Evolutionary conservation across 2,888 invertebrate genomes (phyloP), one percentile per base, ranked within the genome.

Genomic region (Ellobium chinense): DNA sequence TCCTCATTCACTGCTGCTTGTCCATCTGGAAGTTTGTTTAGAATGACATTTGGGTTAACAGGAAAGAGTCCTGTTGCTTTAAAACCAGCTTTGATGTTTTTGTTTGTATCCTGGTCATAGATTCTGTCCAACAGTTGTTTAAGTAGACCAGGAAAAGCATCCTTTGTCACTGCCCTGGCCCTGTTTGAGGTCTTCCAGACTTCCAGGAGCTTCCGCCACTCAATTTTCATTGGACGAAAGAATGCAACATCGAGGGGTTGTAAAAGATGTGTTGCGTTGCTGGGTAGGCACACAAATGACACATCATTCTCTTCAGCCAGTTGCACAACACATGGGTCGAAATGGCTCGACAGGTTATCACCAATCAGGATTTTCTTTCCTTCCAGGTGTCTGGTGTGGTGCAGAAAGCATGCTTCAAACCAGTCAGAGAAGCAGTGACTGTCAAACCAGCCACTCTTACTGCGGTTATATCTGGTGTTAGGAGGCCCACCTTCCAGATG

Each of bases 401-500:
- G 60, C 7, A 60, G 9, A 21, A 27, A 21, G n/a, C n/a, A 21
- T 7, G 60, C 7, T 27, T 60, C 24, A 27, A 60, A 60, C 60
- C 60, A 60, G 27, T 60, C 60, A n/a, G 7, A 5, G n/a, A 60
- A 60, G 27, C 60, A 60, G n/a, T 5, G 7, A n/a, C 7, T n/a
- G n/a, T 65, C 65, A 65, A 65, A 65, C 29, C 65, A 65, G 29
- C 65, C 65, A 65, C 65, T 65, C 27, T 65, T 65, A 9, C n/a
- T 24, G n/a, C 65, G 14, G 65, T 65, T 65, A 31, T 31, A 65
- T 18, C 65, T 18, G 9, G n/a, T 24, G 18, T 34, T 7, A 21
- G 18, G 5, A 4, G 65, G 65, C 29, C 65, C 65, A 24, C 65
- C 65, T 27, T 65, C 65, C 65, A 65, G 9, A 62, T 9, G 24